Evolutionary conservation across 2,888 invertebrate species (phyloP).

Genomic region (Dioctria linearis): DNA sequence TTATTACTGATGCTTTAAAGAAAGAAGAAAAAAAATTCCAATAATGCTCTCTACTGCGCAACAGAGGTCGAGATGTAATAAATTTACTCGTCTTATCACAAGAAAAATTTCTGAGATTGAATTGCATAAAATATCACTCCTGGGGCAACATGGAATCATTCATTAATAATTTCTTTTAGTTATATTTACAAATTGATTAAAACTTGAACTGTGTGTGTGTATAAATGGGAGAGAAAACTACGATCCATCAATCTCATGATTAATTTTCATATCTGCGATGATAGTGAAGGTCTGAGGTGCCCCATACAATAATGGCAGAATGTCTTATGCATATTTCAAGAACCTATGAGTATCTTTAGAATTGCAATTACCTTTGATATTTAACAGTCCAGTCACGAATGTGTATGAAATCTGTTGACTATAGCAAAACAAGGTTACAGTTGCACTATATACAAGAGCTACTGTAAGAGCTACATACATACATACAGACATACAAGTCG

Average conservation of each 20-base stretch:
- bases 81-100: neutral
- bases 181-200: neutral
- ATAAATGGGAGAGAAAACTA: neutral
- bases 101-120: neutral
- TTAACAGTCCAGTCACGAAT: conserved; percentile 22
- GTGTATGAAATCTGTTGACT: conserved; percentile 23
- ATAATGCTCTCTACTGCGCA: neutral
- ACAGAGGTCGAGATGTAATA: neutral
- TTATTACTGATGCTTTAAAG: no score
- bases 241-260: neutral
- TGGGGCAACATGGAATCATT: neutral
- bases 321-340: neutral
- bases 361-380: conserved; percentile 29
- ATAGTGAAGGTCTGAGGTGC: no score
- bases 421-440: conserved; percentile 12
- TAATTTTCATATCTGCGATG: neutral
- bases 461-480: neutral
- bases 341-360: conserved; percentile 2
- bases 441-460: neutral
- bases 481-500: neutral
- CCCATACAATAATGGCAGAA: neutral
- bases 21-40: neutral
- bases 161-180: conserved; percentile 10
- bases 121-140: neutral
- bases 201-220: neutral